A percentile compares a stretch with the other conserved stretches of the same genome.
phyloP scores from a whole-genome alignment of 2,888 invertebrate genomes.

The Chloroclystis v-ata region DNA sequence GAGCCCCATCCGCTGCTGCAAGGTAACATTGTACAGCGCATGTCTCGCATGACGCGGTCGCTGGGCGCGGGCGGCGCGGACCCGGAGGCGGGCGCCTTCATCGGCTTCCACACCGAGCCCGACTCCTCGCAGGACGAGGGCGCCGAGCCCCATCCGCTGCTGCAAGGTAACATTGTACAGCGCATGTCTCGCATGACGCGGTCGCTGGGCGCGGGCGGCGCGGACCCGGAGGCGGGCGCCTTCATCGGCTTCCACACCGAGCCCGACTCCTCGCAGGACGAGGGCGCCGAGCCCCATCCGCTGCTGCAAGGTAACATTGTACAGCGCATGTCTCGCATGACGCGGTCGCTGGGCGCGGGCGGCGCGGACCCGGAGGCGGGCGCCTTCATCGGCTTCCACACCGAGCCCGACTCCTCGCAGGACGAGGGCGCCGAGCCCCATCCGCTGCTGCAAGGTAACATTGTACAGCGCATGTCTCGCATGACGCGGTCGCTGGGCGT shows the following conservation, averaged over 20 bases:
- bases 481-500: too few relatives aligned
- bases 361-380: too few relatives aligned
- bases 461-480: too few relatives aligned
- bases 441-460: too few relatives aligned
- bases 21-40: conserved; percentile 73
- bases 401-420: too few relatives aligned
- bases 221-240: conserved; percentile 89
- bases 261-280: conserved; percentile 80
- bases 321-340: too few relatives aligned
- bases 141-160: conserved; percentile 61
- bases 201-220: conserved; percentile 62
- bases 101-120: conserved; percentile 87
- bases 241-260: conserved; percentile 90
- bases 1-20: conserved; percentile 66
- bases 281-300: conserved; percentile 57
- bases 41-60: conserved; percentile 83
- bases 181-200: conserved; percentile 84
- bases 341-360: too few relatives aligned
- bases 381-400: too few relatives aligned
- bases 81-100: conserved; percentile 90
- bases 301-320: conserved; percentile 58
- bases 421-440: too few relatives aligned
- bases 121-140: conserved; percentile 79
- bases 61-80: conserved; percentile 73
- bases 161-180: conserved; percentile 64